phyloP scores from a whole-genome alignment of 2,797 vertebrate species.

The Gymnothorax reevesii region DNA sequence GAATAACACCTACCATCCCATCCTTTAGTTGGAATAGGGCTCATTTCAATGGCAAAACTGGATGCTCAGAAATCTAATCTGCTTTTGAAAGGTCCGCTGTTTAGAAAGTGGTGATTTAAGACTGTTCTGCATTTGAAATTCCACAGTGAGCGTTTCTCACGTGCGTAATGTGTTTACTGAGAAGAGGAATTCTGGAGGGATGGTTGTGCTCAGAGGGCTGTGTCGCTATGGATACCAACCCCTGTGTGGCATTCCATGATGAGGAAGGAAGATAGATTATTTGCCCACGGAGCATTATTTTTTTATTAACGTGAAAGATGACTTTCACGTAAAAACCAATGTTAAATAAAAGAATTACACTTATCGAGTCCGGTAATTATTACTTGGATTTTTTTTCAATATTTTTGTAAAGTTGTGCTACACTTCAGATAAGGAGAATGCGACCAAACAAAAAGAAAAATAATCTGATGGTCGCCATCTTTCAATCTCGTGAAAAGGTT shows the following conservation, averaged over 20 bases:
- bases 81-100: slow-evolving; percentile 60
- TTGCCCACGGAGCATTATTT: slow-evolving; percentile 58
- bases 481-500: too few relatives aligned
- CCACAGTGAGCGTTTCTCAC: slow-evolving; percentile 64
- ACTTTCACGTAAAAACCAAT: too few relatives aligned
- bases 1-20: neutral
- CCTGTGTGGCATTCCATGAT: slow-evolving; percentile 67
- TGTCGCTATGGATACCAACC: slow-evolving; percentile 76
- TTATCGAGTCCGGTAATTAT: too few relatives aligned
- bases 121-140: slow-evolving; percentile 59
- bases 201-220: slow-evolving; percentile 65
- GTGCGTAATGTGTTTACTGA: slow-evolving; percentile 74
- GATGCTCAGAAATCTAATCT: slow-evolving; percentile 46
- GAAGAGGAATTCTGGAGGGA: slow-evolving; percentile 74
- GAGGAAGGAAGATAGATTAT: slow-evolving; percentile 70
- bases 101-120: slow-evolving; percentile 63
- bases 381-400: too few relatives aligned
- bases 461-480: too few relatives aligned
- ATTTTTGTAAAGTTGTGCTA: too few relatives aligned
- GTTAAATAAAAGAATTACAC: too few relatives aligned
- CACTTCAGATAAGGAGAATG: too few relatives aligned
- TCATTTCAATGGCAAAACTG: slow-evolving; percentile 48
- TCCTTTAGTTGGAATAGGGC: slow-evolving; percentile 45
- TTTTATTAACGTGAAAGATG: slow-evolving; percentile 6
- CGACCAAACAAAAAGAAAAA: too few relatives aligned